Conservation (phyloP, 1,140 invertebrate species). For the Saccostrea glomerata region DNA sequence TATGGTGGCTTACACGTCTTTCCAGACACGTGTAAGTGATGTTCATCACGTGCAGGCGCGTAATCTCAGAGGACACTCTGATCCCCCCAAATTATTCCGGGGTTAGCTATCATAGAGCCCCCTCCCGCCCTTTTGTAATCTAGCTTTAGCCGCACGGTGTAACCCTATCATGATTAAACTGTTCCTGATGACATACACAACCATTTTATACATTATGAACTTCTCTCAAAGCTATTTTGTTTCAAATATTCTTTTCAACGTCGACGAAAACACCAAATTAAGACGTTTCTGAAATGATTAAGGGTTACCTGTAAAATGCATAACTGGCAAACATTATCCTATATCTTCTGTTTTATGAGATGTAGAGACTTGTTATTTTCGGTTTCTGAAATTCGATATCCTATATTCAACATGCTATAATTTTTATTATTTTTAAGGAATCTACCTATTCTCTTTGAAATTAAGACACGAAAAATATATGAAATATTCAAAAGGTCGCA, state of each 20-base stretch:
- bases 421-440: background rate
- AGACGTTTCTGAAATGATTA: slow-evolving; percentile 24
- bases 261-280: slow-evolving; percentile 19
- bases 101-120: slow-evolving; percentile 1
- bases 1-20: background rate
- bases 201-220: background rate
- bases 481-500: background rate
- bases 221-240: slow-evolving; percentile 18
- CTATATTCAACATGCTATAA: slow-evolving; percentile 5
- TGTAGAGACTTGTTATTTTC: slow-evolving; percentile 1
- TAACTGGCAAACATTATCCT: background rate
- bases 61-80: background rate
- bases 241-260: slow-evolving; percentile 32
- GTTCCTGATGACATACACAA: slow-evolving; percentile 4
- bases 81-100: background rate
- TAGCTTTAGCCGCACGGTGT: background rate
- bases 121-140: background rate
- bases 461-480: background rate
- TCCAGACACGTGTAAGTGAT: background rate
- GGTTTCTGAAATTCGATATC: slow-evolving; percentile 13
- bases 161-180: slow-evolving; percentile 1
- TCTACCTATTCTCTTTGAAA: background rate
- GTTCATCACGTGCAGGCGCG: background rate
- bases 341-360: background rate
- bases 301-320: slow-evolving; percentile 4